Conservation (phyloP, 2,888 invertebrate species). For the Halictus quadricinctus region DNA sequence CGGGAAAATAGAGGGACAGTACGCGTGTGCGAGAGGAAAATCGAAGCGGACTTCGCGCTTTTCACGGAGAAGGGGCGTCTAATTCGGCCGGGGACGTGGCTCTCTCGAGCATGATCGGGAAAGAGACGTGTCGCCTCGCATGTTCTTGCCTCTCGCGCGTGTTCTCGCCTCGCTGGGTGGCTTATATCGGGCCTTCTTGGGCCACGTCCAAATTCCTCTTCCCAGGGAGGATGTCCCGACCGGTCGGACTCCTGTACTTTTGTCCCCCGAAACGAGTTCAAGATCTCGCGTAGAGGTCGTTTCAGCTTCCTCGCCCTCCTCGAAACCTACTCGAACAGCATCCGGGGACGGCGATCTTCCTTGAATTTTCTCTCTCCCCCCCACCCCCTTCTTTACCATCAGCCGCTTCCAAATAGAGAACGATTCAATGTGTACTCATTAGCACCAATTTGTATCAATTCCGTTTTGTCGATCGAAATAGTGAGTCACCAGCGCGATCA, state of each 20-base stretch:
- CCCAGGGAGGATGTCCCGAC: constrained; percentile 51
- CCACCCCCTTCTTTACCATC: neutral
- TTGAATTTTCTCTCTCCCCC: neutral
- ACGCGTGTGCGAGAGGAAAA: constrained; percentile 21
- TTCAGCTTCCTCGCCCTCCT: constrained; percentile 22
- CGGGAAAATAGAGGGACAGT: neutral
- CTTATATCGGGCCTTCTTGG: constrained; percentile 63
- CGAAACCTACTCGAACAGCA: neutral
- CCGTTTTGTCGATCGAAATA: neutral
- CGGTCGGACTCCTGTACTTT: constrained; percentile 55
- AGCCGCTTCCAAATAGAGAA: neutral
- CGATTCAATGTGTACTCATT: constrained; percentile 1
- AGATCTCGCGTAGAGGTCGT: constrained; percentile 63
- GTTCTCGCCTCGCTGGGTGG: constrained; percentile 36
- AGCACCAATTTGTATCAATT: constrained; percentile 2
- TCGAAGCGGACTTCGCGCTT: constrained; percentile 4
- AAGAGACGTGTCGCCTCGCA: constrained; percentile 25
- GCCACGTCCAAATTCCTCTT: constrained; percentile 65
- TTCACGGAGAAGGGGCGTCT: constrained; percentile 48
- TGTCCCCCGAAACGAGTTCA: constrained; percentile 64
- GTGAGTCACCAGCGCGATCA: neutral
- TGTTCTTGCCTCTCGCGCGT: constrained; percentile 31
- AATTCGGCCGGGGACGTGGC: constrained; percentile 38
- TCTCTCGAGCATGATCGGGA: neutral
- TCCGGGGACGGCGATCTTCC: constrained; percentile 1